Evolutionary conservation across 2,113 vertebrate genomes (phyloP).

Genomic region (Aegotheles bennettii): DNA sequence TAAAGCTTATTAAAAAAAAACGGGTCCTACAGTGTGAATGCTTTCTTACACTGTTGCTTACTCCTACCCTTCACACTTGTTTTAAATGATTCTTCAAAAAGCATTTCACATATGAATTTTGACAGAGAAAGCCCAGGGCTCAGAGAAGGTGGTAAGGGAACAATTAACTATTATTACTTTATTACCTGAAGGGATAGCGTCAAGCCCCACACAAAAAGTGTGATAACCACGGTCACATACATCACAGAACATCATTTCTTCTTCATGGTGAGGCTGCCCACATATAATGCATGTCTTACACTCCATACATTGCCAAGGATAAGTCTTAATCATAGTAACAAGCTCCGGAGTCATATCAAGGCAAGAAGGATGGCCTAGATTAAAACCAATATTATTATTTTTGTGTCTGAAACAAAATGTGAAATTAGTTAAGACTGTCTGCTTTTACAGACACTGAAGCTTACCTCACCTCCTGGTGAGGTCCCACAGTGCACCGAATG

Average conservation of each 20-base stretch:
- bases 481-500: not conserved
- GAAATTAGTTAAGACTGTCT: not conserved
- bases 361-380: conserved; percentile 94
- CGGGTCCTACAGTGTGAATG: not conserved
- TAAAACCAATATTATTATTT: conserved; percentile 69
- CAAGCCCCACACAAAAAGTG: conserved; percentile 97
- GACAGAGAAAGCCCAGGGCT: not conserved
- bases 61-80: not conserved
- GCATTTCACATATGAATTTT: not conserved
- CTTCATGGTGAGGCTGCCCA: conserved; percentile 96
- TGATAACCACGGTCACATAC: conserved; percentile 96
- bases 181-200: conserved; percentile 91
- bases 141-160: not conserved
- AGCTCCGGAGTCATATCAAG: conserved; percentile 92
- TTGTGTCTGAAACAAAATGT: conserved; percentile 15
- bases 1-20: conserved; percentile 25
- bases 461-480: not conserved
- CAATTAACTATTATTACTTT: not conserved
- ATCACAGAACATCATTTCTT: conserved; percentile 99
- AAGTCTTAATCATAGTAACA: conserved; percentile 92
- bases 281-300: conserved; percentile 97
- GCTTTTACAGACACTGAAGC: not conserved
- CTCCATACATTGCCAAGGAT: conserved; percentile 99
- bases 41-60: not conserved
- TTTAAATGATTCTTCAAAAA: not conserved